These are phyloP conservation scores for Yponomeuta malinellus DNA, from an alignment of 2,888 invertebrate genomes.

Conservation along the genomic window DNA sequence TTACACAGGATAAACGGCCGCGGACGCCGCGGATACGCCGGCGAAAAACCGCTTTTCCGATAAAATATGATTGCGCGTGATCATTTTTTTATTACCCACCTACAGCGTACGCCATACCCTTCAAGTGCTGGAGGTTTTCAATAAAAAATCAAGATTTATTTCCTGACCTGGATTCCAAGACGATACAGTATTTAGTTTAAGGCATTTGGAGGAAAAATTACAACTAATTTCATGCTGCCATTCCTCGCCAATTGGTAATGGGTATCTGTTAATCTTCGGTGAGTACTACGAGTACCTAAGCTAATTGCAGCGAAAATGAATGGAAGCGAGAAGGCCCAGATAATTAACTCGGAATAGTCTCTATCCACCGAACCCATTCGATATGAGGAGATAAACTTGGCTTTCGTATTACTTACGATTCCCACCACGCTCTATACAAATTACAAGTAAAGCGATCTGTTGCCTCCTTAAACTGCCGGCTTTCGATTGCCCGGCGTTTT, in stretches of 20 bases:
- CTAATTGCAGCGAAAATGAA: neutral
- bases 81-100: constrained; percentile 50
- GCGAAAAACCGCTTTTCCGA: constrained; percentile 54
- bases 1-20: constrained; percentile 34
- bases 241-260: neutral
- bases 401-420: constrained; percentile 31
- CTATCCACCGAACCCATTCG: neutral
- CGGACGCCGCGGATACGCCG: constrained; percentile 34
- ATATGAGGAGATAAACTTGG: constrained; percentile 14
- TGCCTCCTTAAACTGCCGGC: constrained; percentile 51
- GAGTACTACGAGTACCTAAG: neutral
- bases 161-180: neutral
- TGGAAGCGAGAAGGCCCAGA: neutral
- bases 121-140: constrained; percentile 1
- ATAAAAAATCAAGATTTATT: neutral
- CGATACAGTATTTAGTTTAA: neutral
- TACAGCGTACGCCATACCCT: neutral
- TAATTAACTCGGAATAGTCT: neutral
- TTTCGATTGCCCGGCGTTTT: constrained; percentile 53
- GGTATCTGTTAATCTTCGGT: neutral
- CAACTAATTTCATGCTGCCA: neutral
- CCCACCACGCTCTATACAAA: constrained; percentile 53
- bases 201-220: neutral
- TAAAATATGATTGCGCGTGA: constrained; percentile 67
- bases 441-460: constrained; percentile 59